Evolutionary conservation across 2,888 invertebrate species (phyloP).

Genomic region (Trissonchulus latispiculum): DNA sequence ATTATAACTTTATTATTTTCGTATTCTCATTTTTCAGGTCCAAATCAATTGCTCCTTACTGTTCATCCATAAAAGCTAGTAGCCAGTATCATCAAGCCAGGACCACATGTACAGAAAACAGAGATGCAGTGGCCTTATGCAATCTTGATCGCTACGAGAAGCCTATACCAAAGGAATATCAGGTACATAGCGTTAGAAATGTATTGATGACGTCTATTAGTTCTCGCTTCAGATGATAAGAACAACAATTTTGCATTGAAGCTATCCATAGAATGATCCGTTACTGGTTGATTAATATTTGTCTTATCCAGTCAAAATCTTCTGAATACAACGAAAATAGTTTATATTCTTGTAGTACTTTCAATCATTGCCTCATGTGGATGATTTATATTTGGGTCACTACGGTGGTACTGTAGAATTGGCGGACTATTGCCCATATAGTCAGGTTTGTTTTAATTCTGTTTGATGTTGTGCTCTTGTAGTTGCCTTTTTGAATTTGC

Average conservation of each 20-base stretch:
- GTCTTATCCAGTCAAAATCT: background rate
- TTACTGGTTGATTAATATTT: no score
- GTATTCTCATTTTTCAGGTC: background rate
- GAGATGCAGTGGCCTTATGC: slow-evolving; percentile 48
- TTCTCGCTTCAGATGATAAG: no score
- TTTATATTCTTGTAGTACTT: no score
- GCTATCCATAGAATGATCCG: no score
- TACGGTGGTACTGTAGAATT: slow-evolving; percentile 81
- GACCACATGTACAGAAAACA: slow-evolving; percentile 43
- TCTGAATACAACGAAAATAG: background rate
- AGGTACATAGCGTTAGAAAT: no score
- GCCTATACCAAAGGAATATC: background rate
- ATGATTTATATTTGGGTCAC: slow-evolving; percentile 18
- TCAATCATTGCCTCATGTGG: no score
- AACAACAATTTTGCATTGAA: no score
- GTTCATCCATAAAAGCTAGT: slow-evolving; percentile 68
- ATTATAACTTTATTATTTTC: no score
- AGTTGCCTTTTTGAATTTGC: background rate
- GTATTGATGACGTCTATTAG: no score
- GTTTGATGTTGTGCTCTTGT: no score
- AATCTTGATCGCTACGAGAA: slow-evolving; percentile 46
- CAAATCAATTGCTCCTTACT: slow-evolving; percentile 64
- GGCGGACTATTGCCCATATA: slow-evolving; percentile 88
- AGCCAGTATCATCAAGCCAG: slow-evolving; percentile 19
- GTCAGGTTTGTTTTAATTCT: slow-evolving; percentile 54